Conservation (phyloP, 1,140 invertebrate genomes). For the Drosophila rufa region DNA sequence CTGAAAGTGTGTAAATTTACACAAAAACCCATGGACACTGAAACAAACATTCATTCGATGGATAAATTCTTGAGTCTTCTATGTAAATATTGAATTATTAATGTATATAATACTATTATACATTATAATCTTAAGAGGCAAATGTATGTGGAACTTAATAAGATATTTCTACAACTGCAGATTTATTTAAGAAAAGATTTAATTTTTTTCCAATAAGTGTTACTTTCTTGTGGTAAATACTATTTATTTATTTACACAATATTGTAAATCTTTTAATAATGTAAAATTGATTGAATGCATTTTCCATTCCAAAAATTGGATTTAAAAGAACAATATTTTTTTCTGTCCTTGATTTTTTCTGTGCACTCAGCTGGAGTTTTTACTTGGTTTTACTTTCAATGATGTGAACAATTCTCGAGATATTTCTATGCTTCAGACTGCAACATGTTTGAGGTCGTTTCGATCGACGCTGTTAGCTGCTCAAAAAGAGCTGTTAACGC, state of each 20-base stretch:
- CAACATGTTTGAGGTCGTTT: slow-evolving; percentile 22
- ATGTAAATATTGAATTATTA: not conserved
- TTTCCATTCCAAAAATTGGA: too few relatives aligned
- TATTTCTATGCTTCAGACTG: slow-evolving; percentile 27
- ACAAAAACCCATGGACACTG: slow-evolving; percentile 13
- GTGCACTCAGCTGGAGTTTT: slow-evolving; percentile 41
- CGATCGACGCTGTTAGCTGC: slow-evolving; percentile 32
- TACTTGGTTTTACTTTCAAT: slow-evolving; percentile 69
- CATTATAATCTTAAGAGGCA: not conserved
- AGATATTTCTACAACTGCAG: too few relatives aligned
- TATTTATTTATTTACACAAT: too few relatives aligned
- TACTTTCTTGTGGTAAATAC: too few relatives aligned
- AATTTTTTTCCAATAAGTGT: too few relatives aligned
- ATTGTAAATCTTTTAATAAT: too few relatives aligned
- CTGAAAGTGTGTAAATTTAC: slow-evolving; percentile 79
- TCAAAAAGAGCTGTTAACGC: slow-evolving; percentile 39
- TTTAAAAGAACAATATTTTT: not conserved
- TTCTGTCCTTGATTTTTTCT: too few relatives aligned
- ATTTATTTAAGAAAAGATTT: too few relatives aligned
- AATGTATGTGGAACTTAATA: too few relatives aligned
- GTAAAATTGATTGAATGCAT: too few relatives aligned
- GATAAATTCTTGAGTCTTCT: too few relatives aligned
- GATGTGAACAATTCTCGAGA: slow-evolving; percentile 26
- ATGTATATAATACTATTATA: not conserved
- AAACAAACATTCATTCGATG: not conserved